phyloP scores from a whole-genome alignment of 2,797 vertebrate genomes.

The Takifugu rubripes region DNA sequence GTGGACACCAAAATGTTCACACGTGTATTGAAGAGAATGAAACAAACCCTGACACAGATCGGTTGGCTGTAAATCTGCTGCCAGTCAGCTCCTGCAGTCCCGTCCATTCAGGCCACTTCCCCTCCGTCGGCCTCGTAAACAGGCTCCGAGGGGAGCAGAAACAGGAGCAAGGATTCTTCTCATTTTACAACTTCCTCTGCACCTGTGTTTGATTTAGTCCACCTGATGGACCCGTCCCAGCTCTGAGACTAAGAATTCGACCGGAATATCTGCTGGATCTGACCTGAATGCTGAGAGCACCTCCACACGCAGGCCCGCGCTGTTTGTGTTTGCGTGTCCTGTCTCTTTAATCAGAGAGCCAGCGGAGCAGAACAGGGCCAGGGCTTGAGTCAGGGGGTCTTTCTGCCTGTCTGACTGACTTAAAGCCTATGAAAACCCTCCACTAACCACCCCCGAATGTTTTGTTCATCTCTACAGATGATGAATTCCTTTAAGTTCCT shows the following conservation, averaged over 20 bases:
- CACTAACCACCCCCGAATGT: conserved; percentile 66
- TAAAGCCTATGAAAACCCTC: conserved; percentile 34
- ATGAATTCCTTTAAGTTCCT: conserved; percentile 51
- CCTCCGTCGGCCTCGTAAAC: conserved; percentile 10
- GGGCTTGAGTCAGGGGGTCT: conserved; percentile 45
- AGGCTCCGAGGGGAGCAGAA: conserved; percentile 15
- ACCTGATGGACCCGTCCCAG: conserved; percentile 10
- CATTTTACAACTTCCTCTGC: conserved; percentile 26
- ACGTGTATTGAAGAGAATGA: no score
- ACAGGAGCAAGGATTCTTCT: conserved; percentile 27
- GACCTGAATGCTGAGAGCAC: conserved; percentile 33
- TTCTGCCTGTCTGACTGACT: conserved; percentile 41
- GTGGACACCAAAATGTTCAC: no score
- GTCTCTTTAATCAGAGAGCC: conserved; percentile 66
- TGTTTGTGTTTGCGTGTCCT: conserved; percentile 10
- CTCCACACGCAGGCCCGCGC: conserved; percentile 9
- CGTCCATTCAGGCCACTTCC: conserved; percentile 9
- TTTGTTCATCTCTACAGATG: conserved; percentile 40
- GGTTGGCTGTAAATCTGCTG: no score
- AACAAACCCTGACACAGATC: no score
- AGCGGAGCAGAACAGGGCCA: conserved; percentile 56
- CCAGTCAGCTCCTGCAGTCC: conserved; percentile 25
- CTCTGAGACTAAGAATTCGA: conserved; percentile 29
- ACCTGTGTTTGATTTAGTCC: conserved; percentile 41
- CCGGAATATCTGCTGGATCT: conserved; percentile 27